Base-by-base conservation (phyloP, 2,797 vertebrate genomes). In the Capromys pilorides region DNA sequence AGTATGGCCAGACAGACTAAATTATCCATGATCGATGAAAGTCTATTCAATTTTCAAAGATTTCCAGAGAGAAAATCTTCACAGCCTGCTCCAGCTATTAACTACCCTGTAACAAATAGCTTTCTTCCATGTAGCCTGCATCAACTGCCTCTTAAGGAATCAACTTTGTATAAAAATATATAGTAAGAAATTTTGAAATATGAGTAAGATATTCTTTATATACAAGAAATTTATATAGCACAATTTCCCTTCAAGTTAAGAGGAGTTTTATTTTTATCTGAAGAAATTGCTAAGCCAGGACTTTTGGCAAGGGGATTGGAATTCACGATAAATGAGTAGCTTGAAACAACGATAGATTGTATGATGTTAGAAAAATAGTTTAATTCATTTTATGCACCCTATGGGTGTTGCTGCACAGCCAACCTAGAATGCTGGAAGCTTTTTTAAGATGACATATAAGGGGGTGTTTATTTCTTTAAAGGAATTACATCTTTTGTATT, bases 241-340 rank as follows among this genome's bases (percentile, higher is more conserved):
- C 78, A 75, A 69, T 93, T 96, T 91, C 54, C 77, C 75, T 94
- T 92, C 81, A 71, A 78, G 91, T 95, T 96, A 96, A 97, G 84
- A 96, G 88, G 94, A 91, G 96, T 97, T 96, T 96, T 95, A 95
- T 96, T 95, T 96, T 94, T 86, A 88, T 96, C 90, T 80, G 73
- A 89, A 96, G 80, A 94, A 96, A 96, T 51, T 81, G 93, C 97
- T 95, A 96, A 96, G 78, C 83, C 87, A 90, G 62, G 77, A 69
- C 85, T 96, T 97, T 94, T 79, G 81, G 95, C 91, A 91, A 94
- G 61, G 78, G 97, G 86, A 93, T 88, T 96, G 90, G 69, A 67
- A 87, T 96, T 96, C 84, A 96, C 94, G 91, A 92, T 95, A 93
- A 96, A 97, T 67, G 91, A 94, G 84, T 67, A 81, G 61, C 93